phyloP scores from a whole-genome alignment of 2,797 vertebrate genomes.

The Gymnoscopelus braueri region DNA sequence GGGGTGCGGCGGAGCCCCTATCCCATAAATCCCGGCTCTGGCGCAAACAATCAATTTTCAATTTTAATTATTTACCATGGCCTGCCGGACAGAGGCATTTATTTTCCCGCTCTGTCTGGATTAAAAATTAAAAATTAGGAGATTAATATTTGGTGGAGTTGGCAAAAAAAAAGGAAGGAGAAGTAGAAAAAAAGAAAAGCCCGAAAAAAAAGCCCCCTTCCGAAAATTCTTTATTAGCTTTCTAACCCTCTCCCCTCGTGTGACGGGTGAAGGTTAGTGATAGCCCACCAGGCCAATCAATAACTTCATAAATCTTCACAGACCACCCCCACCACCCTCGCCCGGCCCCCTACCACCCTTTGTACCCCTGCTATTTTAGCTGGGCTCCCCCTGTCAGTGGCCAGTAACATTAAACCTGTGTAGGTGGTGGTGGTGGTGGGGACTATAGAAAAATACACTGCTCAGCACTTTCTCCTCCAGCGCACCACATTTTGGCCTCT shows the following conservation, averaged over 20 bases:
- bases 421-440: slow-evolving; percentile 13
- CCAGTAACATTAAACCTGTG: slow-evolving; percentile 58
- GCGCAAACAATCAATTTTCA: slow-evolving; percentile 95
- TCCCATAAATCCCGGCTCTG: slow-evolving; percentile 90
- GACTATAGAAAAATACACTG: slow-evolving; percentile 60
- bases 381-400: slow-evolving; percentile 62
- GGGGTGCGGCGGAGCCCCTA: slow-evolving; percentile 80
- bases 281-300: slow-evolving; percentile 78
- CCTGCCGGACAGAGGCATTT: slow-evolving; percentile 86
- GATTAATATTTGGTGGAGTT: slow-evolving; percentile 83
- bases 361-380: slow-evolving; percentile 65
- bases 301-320: slow-evolving; percentile 82
- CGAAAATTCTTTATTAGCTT: slow-evolving; percentile 72
- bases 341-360: slow-evolving; percentile 51
- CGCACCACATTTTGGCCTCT: slow-evolving; percentile 62
- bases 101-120: slow-evolving; percentile 83
- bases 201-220: slow-evolving; percentile 40
- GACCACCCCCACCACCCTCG: slow-evolving; percentile 50
- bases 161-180: slow-evolving; percentile 55
- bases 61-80: slow-evolving; percentile 95
- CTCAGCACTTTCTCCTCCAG: slow-evolving; percentile 76
- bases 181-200: too few relatives aligned
- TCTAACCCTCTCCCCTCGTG: slow-evolving; percentile 43
- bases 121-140: slow-evolving; percentile 89
- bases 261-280: slow-evolving; percentile 73